These are phyloP conservation scores for Macrobrachium rosenbergii DNA, from an alignment of 1,140 invertebrate species.

Conservation along the genomic window DNA sequence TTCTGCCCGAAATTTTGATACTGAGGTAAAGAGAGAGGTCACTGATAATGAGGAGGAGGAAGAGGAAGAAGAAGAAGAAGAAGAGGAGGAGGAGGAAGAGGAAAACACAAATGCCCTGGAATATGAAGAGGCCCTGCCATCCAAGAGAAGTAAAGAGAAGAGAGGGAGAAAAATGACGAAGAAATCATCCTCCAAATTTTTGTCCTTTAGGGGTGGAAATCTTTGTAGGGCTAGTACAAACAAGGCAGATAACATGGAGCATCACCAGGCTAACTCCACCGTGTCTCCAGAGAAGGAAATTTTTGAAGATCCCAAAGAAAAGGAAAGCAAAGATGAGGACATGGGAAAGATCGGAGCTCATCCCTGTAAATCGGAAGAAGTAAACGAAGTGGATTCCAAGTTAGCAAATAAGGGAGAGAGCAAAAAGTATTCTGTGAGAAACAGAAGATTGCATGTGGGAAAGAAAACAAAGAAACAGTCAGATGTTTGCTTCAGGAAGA, in stretches of 20 bases:
- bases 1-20: neutral
- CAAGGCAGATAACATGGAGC: too few relatives aligned
- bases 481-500: neutral
- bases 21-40: neutral
- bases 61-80: neutral
- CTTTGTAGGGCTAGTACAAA: too few relatives aligned
- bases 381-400: neutral
- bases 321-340: neutral
- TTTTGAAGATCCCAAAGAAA: neutral
- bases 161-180: too few relatives aligned
- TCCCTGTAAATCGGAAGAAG: too few relatives aligned
- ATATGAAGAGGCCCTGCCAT: neutral
- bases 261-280: too few relatives aligned
- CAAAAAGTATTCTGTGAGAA: neutral
- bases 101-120: neutral
- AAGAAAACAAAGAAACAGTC: neutral
- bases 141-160: too few relatives aligned
- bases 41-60: neutral
- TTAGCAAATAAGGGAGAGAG: neutral
- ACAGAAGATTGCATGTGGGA: neutral
- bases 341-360: neutral
- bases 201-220: too few relatives aligned
- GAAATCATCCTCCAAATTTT: too few relatives aligned
- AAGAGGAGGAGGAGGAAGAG: neutral
- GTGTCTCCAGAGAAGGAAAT: too few relatives aligned